Conservation (phyloP, 2,797 vertebrate species). For the Helostoma temminkii region DNA sequence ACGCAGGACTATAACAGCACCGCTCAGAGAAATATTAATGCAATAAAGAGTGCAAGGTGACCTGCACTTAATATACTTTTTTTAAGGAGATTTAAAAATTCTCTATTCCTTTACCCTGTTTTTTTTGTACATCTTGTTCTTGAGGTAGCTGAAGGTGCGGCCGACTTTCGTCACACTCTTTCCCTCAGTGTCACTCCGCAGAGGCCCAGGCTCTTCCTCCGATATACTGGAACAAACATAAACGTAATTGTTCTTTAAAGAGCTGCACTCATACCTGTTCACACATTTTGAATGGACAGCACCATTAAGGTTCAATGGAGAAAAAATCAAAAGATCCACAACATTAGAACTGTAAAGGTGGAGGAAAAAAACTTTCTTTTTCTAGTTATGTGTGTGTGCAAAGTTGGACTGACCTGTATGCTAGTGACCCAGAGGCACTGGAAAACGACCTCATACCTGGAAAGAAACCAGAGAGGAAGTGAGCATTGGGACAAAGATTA, state of each 20-base stretch:
- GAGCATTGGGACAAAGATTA: conserved; percentile 21
- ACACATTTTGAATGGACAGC: conserved; percentile 21
- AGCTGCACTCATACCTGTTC: conserved; percentile 35
- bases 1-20: not conserved
- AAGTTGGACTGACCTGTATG: conserved; percentile 88
- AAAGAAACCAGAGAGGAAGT: conserved; percentile 54
- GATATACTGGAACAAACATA: conserved; percentile 86
- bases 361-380: conserved; percentile 15
- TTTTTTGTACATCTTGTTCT: conserved; percentile 99
- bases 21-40: not conserved
- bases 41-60: not conserved
- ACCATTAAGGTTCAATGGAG: conserved; percentile 19
- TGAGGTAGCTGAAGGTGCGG: conserved; percentile 99
- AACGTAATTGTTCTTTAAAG: conserved; percentile 6
- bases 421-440: conserved; percentile 82
- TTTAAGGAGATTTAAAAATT: conserved; percentile 3
- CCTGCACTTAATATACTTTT: no score
- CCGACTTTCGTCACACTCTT: conserved; percentile 94
- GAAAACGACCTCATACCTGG: conserved; percentile 86
- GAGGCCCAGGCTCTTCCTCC: conserved; percentile 90
- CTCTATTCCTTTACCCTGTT: conserved; percentile 88
- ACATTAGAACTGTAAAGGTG: conserved; percentile 30
- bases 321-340: conserved; percentile 24
- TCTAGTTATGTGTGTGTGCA: conserved; percentile 13
- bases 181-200: conserved; percentile 85